Conservation (phyloP, 2,797 vertebrate species). For the Myotis daubentonii region DNA sequence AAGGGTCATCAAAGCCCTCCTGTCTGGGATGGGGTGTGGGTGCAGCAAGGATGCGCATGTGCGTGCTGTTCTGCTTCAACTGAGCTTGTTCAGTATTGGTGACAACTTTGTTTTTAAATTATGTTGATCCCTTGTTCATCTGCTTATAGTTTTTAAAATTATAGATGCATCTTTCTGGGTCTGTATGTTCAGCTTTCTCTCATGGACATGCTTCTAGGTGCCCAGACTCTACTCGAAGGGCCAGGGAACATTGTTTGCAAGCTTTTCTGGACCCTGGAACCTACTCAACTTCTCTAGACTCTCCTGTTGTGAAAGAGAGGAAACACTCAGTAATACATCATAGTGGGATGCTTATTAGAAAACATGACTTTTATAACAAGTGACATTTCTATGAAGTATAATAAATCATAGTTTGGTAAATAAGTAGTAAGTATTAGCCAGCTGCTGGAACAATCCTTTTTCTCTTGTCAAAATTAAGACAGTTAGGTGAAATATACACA, state of each 20-base stretch:
- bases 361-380: conserved; percentile 30
- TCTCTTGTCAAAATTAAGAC: conserved; percentile 54
- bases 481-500: conserved; percentile 30
- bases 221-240: background rate
- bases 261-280: conserved; percentile 22
- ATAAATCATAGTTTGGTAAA: conserved; percentile 71
- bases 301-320: conserved; percentile 26
- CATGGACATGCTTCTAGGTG: background rate
- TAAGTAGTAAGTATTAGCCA: conserved; percentile 43
- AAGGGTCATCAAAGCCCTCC: background rate
- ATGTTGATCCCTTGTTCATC: background rate
- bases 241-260: conserved; percentile 21
- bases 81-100: background rate
- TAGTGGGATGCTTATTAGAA: conserved; percentile 64
- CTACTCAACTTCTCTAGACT: background rate
- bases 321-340: background rate
- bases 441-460: conserved; percentile 45
- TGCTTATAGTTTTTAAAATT: background rate
- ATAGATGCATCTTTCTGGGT: background rate
- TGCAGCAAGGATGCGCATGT: background rate
- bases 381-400: conserved; percentile 33
- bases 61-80: background rate
- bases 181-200: background rate
- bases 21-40: background rate
- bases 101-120: background rate